These are phyloP conservation scores for Hydropotes inermis DNA, from an alignment of 2,113 vertebrate genomes.

Conservation along the genomic window DNA sequence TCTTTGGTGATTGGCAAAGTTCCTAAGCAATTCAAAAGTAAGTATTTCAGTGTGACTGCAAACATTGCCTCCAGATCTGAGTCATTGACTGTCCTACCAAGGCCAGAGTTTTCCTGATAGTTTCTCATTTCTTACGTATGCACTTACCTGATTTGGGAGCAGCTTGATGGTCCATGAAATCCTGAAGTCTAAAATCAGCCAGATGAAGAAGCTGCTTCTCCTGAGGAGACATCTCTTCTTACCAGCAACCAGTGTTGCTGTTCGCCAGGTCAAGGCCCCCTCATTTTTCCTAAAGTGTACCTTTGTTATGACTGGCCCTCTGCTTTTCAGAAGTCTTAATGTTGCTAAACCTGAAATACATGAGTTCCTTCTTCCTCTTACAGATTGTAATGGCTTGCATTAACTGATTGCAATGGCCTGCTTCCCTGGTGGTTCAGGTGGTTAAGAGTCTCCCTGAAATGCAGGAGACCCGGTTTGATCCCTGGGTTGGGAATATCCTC, in stretches of 20 bases:
- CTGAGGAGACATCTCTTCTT: background rate
- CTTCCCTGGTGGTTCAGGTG: background rate
- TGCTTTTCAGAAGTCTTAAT: background rate
- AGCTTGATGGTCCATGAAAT: slow-evolving; percentile 70
- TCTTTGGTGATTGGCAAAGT: slow-evolving; percentile 78
- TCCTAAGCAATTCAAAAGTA: slow-evolving; percentile 78
- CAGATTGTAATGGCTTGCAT: background rate
- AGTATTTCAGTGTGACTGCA: slow-evolving; percentile 75
- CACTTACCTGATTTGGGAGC: slow-evolving; percentile 72
- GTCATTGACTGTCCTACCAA: slow-evolving; percentile 74
- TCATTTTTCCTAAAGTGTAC: background rate
- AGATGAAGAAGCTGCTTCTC: background rate
- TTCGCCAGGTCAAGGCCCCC: background rate
- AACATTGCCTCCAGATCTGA: slow-evolving; percentile 73
- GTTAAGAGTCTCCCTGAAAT: background rate
- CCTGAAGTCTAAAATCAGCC: slow-evolving; percentile 49
- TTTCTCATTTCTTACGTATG: slow-evolving; percentile 73
- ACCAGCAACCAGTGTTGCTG: background rate
- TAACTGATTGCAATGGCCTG: background rate
- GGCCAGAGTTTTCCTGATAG: slow-evolving; percentile 69
- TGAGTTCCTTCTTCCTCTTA: background rate
- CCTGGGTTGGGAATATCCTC: background rate
- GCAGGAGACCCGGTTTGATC: background rate
- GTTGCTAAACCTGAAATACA: background rate
- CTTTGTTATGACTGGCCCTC: background rate